Evolutionary conservation across 2,113 vertebrate genomes (phyloP), one percentile per base, ranked within the genome.

Genomic region (Pseudorhombus dupliciocellatus): DNA sequence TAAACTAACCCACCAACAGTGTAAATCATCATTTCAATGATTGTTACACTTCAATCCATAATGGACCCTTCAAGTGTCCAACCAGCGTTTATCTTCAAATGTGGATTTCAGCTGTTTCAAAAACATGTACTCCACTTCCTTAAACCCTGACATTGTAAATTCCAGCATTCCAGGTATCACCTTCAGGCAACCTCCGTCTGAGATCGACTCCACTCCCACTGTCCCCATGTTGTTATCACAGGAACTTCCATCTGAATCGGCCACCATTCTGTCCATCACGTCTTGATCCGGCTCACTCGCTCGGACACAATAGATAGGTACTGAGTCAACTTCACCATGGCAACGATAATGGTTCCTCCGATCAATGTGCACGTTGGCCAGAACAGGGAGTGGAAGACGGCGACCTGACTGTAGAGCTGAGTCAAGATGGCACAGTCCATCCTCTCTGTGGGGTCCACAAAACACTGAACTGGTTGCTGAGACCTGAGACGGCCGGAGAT

Each of bases 241-340:
- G 16, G 40, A 44, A 22, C 2, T 34, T 42, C n/a, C 40, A 34
- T 58, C 69, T 34, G 53, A 61, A 40, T 34, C 44, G 55, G 30
- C 26, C 24, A 25, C 40, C 42, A 46, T 22, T 25, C 9, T 20
- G 8, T 9, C 16, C 4, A 84, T 95, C 95, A 97, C 94, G 93
- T 95, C 81, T 93, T 96, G 83, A 97, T 95, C 87, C 93, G 91
- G 44, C 93, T 94, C 71, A 95, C 93, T 54, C 94, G 94, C 52
- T 98, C 96, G 4, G 95, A 96, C 84, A 97, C 94, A 59, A 97
- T 89, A 48, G 96, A 98, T 65, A 99, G 93, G 87, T 97, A 96
- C n/a, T 98, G 96, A 58, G 96, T 99, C 84, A 98, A 93, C 86
- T 98, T 99, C 51, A 99, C 97, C 97, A 99, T 94, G 15, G 95